Evolutionary conservation across 2,797 vertebrate species (phyloP).

Genomic region (Chaenodraco wilsoni): DNA sequence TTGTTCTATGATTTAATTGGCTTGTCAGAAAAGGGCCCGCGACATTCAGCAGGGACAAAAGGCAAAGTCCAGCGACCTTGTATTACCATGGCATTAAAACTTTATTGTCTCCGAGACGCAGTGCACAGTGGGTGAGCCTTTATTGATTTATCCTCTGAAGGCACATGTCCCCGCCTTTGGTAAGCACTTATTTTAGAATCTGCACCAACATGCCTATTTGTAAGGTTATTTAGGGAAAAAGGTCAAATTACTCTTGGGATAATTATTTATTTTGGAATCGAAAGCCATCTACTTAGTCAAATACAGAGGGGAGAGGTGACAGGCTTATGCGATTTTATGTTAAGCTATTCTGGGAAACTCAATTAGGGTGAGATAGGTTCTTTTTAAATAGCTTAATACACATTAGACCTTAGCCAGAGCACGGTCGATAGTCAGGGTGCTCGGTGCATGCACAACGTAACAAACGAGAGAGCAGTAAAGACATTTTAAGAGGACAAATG

Average conservation of each 20-base stretch:
- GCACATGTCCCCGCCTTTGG: slow-evolving; percentile 28
- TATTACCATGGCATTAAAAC: slow-evolving; percentile 4
- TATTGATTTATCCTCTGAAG: slow-evolving; percentile 40
- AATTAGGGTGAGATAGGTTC: slow-evolving; percentile 49
- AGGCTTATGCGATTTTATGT: slow-evolving; percentile 31
- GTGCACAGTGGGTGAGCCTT: not conserved
- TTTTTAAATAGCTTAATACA: slow-evolving; percentile 61
- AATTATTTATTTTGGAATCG: slow-evolving; percentile 52
- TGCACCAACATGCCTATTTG: slow-evolving; percentile 36
- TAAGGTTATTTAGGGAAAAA: slow-evolving; percentile 40
- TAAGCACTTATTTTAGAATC: slow-evolving; percentile 31
- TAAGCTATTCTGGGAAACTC: slow-evolving; percentile 36
- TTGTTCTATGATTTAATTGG: slow-evolving; percentile 42
- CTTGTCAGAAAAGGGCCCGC: not conserved
- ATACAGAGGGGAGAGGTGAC: slow-evolving; percentile 30
- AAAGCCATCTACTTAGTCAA: slow-evolving; percentile 45
- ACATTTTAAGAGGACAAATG: slow-evolving; percentile 47
- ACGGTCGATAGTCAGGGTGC: slow-evolving; percentile 23
- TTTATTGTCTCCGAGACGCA: slow-evolving; percentile 9
- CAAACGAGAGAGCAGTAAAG: slow-evolving; percentile 16
- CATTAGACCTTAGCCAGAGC: slow-evolving; percentile 44
- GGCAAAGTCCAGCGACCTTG: not conserved
- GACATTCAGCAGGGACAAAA: slow-evolving; percentile 14
- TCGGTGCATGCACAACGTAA: slow-evolving; percentile 44
- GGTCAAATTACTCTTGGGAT: slow-evolving; percentile 37